Base-by-base conservation (phyloP, 2,113 vertebrate species). In the Mugil cephalus region DNA sequence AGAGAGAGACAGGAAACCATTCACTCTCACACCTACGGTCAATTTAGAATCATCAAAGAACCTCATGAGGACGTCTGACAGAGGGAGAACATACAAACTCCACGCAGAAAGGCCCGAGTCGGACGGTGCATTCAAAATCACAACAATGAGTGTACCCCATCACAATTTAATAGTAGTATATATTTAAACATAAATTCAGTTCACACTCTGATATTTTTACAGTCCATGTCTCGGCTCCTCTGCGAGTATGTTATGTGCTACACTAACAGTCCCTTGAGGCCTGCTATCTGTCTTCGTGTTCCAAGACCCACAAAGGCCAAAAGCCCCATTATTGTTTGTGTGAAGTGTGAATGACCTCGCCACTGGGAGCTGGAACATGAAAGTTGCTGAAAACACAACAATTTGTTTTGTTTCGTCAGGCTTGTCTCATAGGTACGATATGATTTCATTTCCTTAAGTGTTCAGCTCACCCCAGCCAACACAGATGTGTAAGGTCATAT, bases 251-350 rank as follows among this genome's bases (percentile, higher is more conserved):
- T 19, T 21, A 19, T 18, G 10, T 17, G 24, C 6, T 36, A 71
- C 4, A 19, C 15, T 4, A 8, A 15, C 7, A 18, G 38, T 69
- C 84, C 76, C 84, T n/a, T 0, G n/a, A 56, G 83, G 19, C 67
- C 43, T 17, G 45, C 43, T 9, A 12, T 84, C 74, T 80, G 55
- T 86, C 59, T 53, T 14, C 30, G 62, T 76, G 64, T 63, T 76
- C n/a, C 43, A 15, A 67, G 7, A 3, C 13, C 34, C 6, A 56
- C 50, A 71, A 47, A 59, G 67, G 40, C 18, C 40, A 46, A 46
- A 69, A 19, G 10, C 42, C 13, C 14, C 52, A 0, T 58, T 19
- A 85, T 83, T 84, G 85, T 87, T 79, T 76, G 72, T 69, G 65
- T 61, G 15, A 66, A 58, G 53, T 62, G 4, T 62, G 64, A 78